Base-by-base conservation (phyloP, 1,140 invertebrate species). In the Carposina sasakii region DNA sequence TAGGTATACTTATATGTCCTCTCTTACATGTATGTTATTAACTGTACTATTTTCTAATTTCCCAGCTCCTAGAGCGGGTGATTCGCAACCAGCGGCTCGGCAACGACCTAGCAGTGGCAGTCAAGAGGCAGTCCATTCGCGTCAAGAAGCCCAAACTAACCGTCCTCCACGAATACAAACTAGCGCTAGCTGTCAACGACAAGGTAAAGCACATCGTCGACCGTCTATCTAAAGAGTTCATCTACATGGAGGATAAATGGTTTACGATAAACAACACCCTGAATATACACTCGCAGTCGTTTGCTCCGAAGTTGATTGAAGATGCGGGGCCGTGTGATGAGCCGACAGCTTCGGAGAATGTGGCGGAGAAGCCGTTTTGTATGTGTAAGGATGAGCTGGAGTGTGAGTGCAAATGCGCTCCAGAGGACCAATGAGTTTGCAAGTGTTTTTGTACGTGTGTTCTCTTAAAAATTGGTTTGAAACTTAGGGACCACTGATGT, bases 1-100 rank as follows among this genome's bases (percentile, higher is more conserved):
- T n/a, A n/a, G n/a, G n/a, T n/a, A n/a, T n/a, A n/a, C n/a, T n/a
- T n/a, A n/a, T n/a, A n/a, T n/a, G n/a, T n/a, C n/a, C n/a, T n/a
- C n/a, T n/a, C n/a, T n/a, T n/a, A n/a, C n/a, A n/a, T n/a, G n/a
- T n/a, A n/a, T n/a, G n/a, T n/a, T n/a, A n/a, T n/a, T n/a, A 17
- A 41, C 10, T 41, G 20, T 16, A 15, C 16, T 6, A 4, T 41
- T 21, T 46, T 21, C 15, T 46, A n/a, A n/a, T n/a, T 37, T 9
- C 34, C 28, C 54, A 82, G 78, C 53, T 83, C 1, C 47, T 83
- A n/a, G 79, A 83, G 51, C 71, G 76, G 6, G 75, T 83, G 15
- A 69, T 83, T 0, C 67, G 79, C 12, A 71, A 62, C 40, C 79
- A 83, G 43, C 67, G 79, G 0, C 58, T 81, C 0, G 76, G 76